Base-by-base conservation (phyloP, 2,888 invertebrate genomes). In the Lithophane leautieri region DNA sequence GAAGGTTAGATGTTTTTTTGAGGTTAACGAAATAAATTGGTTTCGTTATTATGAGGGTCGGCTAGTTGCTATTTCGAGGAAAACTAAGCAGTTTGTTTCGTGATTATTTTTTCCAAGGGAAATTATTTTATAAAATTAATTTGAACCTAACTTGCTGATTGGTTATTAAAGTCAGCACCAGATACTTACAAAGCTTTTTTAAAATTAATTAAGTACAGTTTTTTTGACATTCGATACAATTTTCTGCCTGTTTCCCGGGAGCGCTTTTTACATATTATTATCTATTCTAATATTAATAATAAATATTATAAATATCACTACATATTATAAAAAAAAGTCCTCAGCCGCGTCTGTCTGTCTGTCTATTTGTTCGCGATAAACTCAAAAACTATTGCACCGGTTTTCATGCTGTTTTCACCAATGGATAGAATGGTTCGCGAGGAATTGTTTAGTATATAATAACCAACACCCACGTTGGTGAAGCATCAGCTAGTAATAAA, bases 21-120 rank as follows among this genome's bases (percentile, higher is more conserved):
- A 34, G 47, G 71, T 56, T 67, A 74, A 28, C 65, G 52, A 67
- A 67, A 76, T 47, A 85, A 85, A 85, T 82, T 82, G 78, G 34
- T 68, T 82, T 84, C 69, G 63, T 71, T 73, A 66, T 22, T 40
- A 19, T n/a, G 28, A 61, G n/a, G 56, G 61, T 71, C 14, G 19
- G 66, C 19, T 42, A 70, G 61, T 66, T 70, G 42, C 44, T 73
- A 56, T 58, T 61, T 77, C 25, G 1, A 14, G 7, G 2, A 50
- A 50, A 76, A 75, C 63, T 76, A 63, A 40, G 44, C 12, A 78
- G 47, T 50, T 77, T 25, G 1, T 62, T 61, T 40, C 7, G 1
- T 52, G 50, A n/a, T 42, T 14, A 42, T 65, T 25, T 76, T 62
- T 52, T 28, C 19, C 16, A n/a, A 28, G 19, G 47, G 14, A 78